These are phyloP conservation scores for Plagodis dolabraria DNA, from an alignment of 2,888 invertebrate species.

Conservation along the genomic window DNA sequence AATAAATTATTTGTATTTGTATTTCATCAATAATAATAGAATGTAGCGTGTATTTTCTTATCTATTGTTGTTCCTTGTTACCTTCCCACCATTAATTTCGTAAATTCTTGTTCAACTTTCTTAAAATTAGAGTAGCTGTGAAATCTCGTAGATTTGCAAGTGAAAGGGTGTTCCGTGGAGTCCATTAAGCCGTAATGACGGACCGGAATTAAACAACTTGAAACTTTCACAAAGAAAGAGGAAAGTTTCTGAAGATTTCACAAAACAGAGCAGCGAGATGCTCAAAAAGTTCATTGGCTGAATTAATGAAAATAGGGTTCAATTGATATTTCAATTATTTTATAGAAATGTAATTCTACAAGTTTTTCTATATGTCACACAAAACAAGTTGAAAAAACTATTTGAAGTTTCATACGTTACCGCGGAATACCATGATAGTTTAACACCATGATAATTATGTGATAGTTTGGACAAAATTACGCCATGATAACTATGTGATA, in stretches of 20 bases:
- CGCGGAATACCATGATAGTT: too few species aligned
- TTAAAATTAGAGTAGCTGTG: conserved; percentile 10
- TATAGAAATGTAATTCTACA: too few species aligned
- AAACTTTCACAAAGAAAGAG: conserved; percentile 33
- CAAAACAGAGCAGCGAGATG: neutral
- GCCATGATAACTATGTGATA: too few species aligned
- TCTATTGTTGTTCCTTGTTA: neutral
- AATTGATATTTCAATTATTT: neutral
- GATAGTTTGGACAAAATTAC: too few species aligned
- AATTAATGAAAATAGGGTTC: neutral
- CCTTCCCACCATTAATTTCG: conserved; percentile 1
- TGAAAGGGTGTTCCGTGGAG: conserved; percentile 18
- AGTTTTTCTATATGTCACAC: too few species aligned
- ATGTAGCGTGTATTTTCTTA: too few species aligned
- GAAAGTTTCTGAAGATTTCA: conserved; percentile 21
- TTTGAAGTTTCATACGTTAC: too few species aligned
- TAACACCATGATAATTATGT: too few species aligned
- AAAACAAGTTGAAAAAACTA: too few species aligned
- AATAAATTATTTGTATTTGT: too few species aligned
- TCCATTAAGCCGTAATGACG: conserved; percentile 36
- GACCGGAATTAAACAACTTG: conserved; percentile 31
- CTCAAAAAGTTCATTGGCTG: neutral
- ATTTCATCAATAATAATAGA: too few species aligned
- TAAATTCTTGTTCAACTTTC: conserved; percentile 8
- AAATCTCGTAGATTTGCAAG: conserved; percentile 22